Percentiles rank a stretch among this genome's conserved stretches.
Conservation (phyloP, 2,797 vertebrate species). For the Pachyuromys duprasi region DNA sequence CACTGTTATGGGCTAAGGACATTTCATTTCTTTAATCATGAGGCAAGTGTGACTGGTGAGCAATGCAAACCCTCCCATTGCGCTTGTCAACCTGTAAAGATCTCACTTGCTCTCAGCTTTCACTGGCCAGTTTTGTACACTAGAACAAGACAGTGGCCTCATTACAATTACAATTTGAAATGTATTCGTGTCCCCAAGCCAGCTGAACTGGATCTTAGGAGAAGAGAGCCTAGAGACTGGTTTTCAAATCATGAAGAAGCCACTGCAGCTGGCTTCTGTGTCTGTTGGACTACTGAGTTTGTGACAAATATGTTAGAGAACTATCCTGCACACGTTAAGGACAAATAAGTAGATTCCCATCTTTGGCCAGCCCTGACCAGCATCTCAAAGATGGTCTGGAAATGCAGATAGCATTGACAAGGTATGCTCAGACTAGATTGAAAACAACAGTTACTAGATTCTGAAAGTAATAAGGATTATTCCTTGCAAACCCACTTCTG, state of each 20-base stretch:
- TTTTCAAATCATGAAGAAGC: neutral
- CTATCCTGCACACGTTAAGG: neutral
- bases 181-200: neutral
- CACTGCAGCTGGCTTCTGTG: neutral
- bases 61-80: neutral
- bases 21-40: neutral
- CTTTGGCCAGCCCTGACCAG: conserved; percentile 7
- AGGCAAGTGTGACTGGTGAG: neutral
- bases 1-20: neutral
- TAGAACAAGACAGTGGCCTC: neutral
- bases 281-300: neutral
- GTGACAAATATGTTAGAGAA: conserved; percentile 28
- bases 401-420: neutral
- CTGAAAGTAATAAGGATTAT: conserved; percentile 28
- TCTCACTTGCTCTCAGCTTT: neutral
- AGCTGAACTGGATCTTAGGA: conserved; percentile 2
- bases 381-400: neutral
- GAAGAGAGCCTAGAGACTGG: neutral
- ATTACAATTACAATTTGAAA: conserved; percentile 54
- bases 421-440: neutral
- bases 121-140: neutral
- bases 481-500: conserved; percentile 29
- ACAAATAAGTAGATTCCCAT: neutral
- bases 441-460: neutral
- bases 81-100: neutral